Percentiles rank a stretch among this genome's conserved stretches.
These are phyloP conservation scores for Falco punctatus DNA, from an alignment of 2,113 vertebrate genomes.

Conservation along the genomic window DNA sequence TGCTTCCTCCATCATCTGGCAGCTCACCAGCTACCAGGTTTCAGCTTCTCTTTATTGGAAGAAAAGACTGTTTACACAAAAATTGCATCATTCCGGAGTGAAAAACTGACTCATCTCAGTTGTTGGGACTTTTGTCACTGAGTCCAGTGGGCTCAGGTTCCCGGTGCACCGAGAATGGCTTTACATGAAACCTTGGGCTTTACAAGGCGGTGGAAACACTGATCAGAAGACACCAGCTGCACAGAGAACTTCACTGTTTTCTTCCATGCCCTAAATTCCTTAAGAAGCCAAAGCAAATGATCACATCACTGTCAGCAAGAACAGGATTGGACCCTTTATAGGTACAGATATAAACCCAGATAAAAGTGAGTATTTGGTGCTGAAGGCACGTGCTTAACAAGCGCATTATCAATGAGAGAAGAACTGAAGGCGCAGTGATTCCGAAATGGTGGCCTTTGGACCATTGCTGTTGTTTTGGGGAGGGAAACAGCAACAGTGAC, in stretches of 20 bases:
- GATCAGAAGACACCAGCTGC: background rate
- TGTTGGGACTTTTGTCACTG: background rate
- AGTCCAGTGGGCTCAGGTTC: background rate
- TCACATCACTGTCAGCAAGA: background rate
- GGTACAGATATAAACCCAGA: background rate
- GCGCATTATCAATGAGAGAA: background rate
- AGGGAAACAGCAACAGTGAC: background rate
- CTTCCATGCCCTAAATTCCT: background rate
- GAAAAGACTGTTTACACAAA: background rate
- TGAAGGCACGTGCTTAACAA: background rate
- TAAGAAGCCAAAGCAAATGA: slow-evolving; percentile 16
- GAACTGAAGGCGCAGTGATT: background rate
- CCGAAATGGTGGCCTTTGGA: background rate
- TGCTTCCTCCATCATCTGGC: slow-evolving; percentile 9
- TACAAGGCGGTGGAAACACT: background rate
- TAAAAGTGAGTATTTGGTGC: background rate
- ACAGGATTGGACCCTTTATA: background rate
- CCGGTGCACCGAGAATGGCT: background rate
- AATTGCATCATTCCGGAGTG: background rate
- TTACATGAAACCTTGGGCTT: background rate
- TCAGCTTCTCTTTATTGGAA: slow-evolving; percentile 19
- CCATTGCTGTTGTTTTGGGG: background rate
- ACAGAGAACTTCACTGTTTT: background rate
- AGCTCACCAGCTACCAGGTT: slow-evolving; percentile 1
- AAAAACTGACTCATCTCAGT: background rate